Base-by-base conservation (phyloP, 2,888 invertebrate genomes). In the Mesoligia furuncula region DNA sequence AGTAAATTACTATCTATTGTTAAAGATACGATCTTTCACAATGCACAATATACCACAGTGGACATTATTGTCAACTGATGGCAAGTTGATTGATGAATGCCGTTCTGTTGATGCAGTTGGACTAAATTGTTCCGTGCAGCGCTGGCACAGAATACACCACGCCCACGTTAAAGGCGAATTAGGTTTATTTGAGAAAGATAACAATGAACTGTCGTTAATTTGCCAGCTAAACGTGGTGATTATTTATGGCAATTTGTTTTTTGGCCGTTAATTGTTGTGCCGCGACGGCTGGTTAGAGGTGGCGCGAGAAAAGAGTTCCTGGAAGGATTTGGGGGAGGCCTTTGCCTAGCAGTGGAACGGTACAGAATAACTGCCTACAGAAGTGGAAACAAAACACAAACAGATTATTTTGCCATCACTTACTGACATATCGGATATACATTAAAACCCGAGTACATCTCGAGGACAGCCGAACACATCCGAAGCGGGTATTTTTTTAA, bases 11-110 rank as follows among this genome's bases (percentile, higher is more conserved):
- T 27, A 5, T 1, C 27, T 20, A 82, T 80, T 80, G 80, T 69
- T 77, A 24, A 36, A 27, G 68, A 67, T 84, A 72, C 17, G 11
- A 68, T 72, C 67, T 59, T 48, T 59, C 17, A 79, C 27, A 83
- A 69, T 66, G 17, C 11, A 65, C 48, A 65, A 66, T 51, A 81
- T 24, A 68, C 27, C 0, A 24, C 36, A 4, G 57, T 15, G 31
- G 62, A 27, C 31, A 54, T 57, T 77, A 68, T 84, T 81, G 73
- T 65, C 45, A 69, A 59, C 42, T 57, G n/a, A 48, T 39, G 51
- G 31, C 67, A 65, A 36, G 0, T 0, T 65, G 73, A 79, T 73
- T 68, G 39, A 79, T 84, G 64, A 64, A 71, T 39, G 39, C 61
- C 65, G 64, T 57, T 62, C n/a, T 68, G 31, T 57, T 80, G 54